Base-by-base conservation (phyloP, 2,113 vertebrate species). In the Syngnathus typhle region DNA sequence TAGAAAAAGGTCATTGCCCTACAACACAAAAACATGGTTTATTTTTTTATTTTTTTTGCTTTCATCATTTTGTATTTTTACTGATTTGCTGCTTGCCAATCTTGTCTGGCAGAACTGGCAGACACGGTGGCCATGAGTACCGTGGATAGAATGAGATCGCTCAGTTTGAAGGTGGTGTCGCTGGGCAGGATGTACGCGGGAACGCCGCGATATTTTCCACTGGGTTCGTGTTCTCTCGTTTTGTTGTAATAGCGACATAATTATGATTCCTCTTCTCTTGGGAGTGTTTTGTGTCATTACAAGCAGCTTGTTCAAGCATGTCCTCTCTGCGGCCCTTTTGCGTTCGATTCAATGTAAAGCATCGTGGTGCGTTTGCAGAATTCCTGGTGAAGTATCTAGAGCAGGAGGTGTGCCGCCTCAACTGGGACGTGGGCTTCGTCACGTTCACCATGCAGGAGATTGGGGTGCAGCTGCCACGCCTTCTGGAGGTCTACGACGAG, bases 201-300 rank as follows among this genome's bases (percentile, higher is more conserved):
- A 77, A 98, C 95, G 2, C 97, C 97, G n/a, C 92, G 94, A 65
- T 99, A 98, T 88, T 98, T 99, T 61, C 97, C 97, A 65, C 82
- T 98, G 75, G 97, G 97, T 94, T 88, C 89, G 86, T 68, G 0
- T 59, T 23, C 21, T 21, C n/a, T 27, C 12, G 16, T 11, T 36
- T 32, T 32, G 7, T 27, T 36, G 55, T 21, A 13, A 7, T 36
- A 36, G 55, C 2, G 27, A 27, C 10, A 16, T 8, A 32, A 58
- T 58, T 62, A 7, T 4, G n/a, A 39, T 62, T 44, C 2, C 37
- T 23, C 5, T 1, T 15, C 38, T n/a, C 38, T 21, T 38, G 11
- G 4, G 18, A 21, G 38, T 41, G 27, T 15, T 55, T 67, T 67
- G 63, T 65, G 68, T 51, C 60, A 66, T 82, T 79, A 68, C 36